Conservation (phyloP, 2,888 invertebrate genomes). For the Chloroclystis v-ata region DNA sequence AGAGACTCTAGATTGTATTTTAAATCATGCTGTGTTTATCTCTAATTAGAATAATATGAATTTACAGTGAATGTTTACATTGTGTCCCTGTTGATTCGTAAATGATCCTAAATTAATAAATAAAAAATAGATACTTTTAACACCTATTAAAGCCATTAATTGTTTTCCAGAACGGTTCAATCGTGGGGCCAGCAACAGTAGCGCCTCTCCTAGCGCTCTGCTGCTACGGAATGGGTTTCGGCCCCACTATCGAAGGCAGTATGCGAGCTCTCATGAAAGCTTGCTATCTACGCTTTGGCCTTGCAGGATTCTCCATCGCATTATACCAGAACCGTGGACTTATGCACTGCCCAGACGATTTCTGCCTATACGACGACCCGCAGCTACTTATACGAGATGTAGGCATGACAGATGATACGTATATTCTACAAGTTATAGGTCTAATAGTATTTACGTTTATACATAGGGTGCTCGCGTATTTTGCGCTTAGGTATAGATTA, state of each 20-base stretch:
- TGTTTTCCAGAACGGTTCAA: slow-evolving; percentile 78
- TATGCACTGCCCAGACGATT: slow-evolving; percentile 79
- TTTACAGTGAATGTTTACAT: too few relatives aligned
- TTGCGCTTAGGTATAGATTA: slow-evolving; percentile 77
- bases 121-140: slow-evolving; percentile 8
- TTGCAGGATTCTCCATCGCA: slow-evolving; percentile 79
- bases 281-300: slow-evolving; percentile 83
- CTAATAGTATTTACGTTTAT: slow-evolving; percentile 76
- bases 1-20: too few relatives aligned
- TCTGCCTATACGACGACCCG: slow-evolving; percentile 78
- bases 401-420: slow-evolving; percentile 76
- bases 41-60: too few relatives aligned
- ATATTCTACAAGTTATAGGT: slow-evolving; percentile 75
- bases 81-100: too few relatives aligned
- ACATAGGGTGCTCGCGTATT: slow-evolving; percentile 74
- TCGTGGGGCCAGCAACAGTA: slow-evolving; percentile 76
- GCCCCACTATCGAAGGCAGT: slow-evolving; percentile 66
- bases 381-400: slow-evolving; percentile 80
- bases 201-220: slow-evolving; percentile 77
- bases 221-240: slow-evolving; percentile 82
- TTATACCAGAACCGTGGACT: slow-evolving; percentile 78
- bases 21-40: too few relatives aligned
- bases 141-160: slow-evolving; percentile 24
- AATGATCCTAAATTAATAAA: too few relatives aligned
- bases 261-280: slow-evolving; percentile 77